phyloP scores from a whole-genome alignment of 2,888 invertebrate genomes.

The Drosophila bunnanda region DNA sequence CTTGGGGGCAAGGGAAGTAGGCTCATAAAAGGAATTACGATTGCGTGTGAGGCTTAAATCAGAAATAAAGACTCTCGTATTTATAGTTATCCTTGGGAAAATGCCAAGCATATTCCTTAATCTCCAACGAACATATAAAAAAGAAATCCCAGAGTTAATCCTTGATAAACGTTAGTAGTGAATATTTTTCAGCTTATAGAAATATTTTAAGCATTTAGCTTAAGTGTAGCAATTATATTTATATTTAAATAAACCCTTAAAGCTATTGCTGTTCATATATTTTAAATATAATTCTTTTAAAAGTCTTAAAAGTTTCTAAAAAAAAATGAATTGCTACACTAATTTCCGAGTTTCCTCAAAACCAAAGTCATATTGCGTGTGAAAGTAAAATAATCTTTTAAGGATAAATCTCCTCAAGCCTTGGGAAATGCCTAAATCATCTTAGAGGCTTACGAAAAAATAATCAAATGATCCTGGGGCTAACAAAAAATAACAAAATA shows the following conservation, averaged over 20 bases:
- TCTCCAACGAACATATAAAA: slow-evolving; percentile 51
- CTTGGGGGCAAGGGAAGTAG: slow-evolving; percentile 37
- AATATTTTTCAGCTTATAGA: too few species aligned
- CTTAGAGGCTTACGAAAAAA: slow-evolving; percentile 36
- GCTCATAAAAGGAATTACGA: slow-evolving; percentile 16
- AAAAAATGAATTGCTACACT: background rate
- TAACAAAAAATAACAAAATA: slow-evolving; percentile 34
- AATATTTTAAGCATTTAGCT: background rate
- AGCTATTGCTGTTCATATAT: background rate
- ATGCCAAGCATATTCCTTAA: slow-evolving; percentile 66
- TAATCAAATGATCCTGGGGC: slow-evolving; percentile 57
- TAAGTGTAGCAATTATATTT: too few species aligned
- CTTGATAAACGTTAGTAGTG: background rate
- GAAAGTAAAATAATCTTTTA: background rate
- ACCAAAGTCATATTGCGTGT: background rate
- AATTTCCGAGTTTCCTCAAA: background rate
- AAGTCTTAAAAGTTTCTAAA: background rate
- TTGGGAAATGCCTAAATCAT: slow-evolving; percentile 15
- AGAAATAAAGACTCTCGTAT: slow-evolving; percentile 7
- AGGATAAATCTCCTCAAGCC: background rate
- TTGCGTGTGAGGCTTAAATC: slow-evolving; percentile 34
- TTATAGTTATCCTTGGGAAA: slow-evolving; percentile 48
- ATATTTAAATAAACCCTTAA: background rate
- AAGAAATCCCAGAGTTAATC: too few species aligned
- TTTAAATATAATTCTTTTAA: too few species aligned